These are phyloP conservation scores for Ellobium chinense DNA, from an alignment of 2,888 invertebrate species.

Conservation along the genomic window DNA sequence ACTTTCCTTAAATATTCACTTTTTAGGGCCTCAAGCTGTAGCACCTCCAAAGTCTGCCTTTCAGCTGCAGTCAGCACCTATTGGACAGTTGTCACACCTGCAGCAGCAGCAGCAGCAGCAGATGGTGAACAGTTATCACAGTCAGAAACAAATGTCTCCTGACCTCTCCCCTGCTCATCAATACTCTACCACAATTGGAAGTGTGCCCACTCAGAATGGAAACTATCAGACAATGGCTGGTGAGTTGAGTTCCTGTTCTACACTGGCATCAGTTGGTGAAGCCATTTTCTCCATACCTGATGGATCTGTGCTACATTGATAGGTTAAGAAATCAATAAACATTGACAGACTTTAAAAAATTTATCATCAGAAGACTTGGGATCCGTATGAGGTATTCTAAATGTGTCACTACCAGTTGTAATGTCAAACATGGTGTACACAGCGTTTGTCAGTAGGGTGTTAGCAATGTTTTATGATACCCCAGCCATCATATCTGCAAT, in stretches of 20 bases:
- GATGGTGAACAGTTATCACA: slow-evolving; percentile 31
- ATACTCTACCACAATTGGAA: background rate
- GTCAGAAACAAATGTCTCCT: slow-evolving; percentile 29
- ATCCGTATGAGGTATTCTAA: no score
- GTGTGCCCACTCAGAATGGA: slow-evolving; percentile 35
- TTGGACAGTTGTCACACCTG: slow-evolving; percentile 27
- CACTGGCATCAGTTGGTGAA: background rate
- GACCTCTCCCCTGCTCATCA: slow-evolving; percentile 5
- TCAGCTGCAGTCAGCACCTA: slow-evolving; percentile 14
- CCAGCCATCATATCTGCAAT: no score
- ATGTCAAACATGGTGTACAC: no score
- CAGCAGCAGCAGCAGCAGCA: slow-evolving; percentile 36
- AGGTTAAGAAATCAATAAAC: no score
- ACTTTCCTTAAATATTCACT: background rate
- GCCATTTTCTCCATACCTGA: background rate
- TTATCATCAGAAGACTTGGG: no score
- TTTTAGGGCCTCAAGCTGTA: background rate
- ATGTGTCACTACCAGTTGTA: no score
- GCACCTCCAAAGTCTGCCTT: slow-evolving; percentile 5
- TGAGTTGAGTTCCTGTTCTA: no score
- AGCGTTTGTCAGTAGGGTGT: no score
- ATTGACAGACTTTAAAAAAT: no score
- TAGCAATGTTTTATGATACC: no score
- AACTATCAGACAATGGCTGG: slow-evolving; percentile 32
- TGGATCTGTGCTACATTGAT: no score